These are phyloP conservation scores for Tenthredo livida DNA, from an alignment of 2,888 invertebrate genomes.

Conservation along the genomic window DNA sequence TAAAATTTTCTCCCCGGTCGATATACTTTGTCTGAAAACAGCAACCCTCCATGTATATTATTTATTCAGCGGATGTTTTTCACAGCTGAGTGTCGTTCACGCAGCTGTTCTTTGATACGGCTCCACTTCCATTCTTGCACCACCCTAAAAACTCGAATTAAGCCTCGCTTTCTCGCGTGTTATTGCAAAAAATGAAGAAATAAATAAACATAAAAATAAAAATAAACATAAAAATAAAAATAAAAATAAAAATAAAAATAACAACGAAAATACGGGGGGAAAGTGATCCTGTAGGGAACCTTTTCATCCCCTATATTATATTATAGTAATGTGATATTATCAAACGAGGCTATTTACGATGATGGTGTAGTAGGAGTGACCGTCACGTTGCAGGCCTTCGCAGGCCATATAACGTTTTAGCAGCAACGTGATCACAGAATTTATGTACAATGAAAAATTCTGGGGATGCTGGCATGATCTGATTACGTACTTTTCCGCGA, in stretches of 20 bases:
- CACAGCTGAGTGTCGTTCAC: background rate
- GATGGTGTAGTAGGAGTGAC: background rate
- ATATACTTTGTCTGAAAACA: background rate
- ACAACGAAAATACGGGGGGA: background rate
- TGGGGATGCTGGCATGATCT: background rate
- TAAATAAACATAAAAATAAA: background rate
- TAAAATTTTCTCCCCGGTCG: background rate
- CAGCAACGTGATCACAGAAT: background rate
- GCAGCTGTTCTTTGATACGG: conserved; percentile 6
- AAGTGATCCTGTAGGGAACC: background rate
- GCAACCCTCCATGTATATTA: background rate
- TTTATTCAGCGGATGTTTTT: conserved; percentile 5
- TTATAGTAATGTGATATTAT: background rate
- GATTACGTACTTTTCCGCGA: background rate
- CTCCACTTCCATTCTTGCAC: background rate
- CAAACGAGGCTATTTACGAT: conserved; percentile 6
- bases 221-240: background rate
- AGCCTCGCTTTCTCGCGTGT: background rate
- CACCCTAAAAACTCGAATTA: background rate
- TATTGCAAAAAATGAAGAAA: background rate
- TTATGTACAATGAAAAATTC: background rate
- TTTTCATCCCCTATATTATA: background rate
- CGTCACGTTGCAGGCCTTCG: background rate
- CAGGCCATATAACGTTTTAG: background rate
- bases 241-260: background rate